Percentiles rank a stretch among this genome's conserved stretches.
phyloP scores from a whole-genome alignment of 1,140 invertebrate genomes.

The Aleiodes sp. region DNA sequence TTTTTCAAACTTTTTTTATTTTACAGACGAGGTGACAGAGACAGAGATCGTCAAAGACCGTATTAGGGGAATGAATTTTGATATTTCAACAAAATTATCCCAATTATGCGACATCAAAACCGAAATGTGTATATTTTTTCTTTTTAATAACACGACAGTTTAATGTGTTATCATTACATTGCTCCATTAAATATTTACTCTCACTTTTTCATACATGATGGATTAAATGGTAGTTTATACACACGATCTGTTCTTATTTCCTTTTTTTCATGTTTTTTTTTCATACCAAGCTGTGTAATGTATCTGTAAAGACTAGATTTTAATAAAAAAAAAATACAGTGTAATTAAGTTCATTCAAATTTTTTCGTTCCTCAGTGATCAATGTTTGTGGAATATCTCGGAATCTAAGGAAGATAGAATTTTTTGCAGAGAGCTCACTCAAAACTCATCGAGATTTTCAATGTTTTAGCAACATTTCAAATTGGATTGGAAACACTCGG shows the following conservation, averaged over 20 bases:
- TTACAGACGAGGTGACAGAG: slow-evolving; percentile 67
- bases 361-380: no score
- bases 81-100: neutral
- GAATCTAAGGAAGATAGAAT: no score
- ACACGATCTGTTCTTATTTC: slow-evolving; percentile 23
- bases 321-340: slow-evolving; percentile 42
- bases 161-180: slow-evolving; percentile 4
- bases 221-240: slow-evolving; percentile 26
- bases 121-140: slow-evolving; percentile 18
- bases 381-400: no score
- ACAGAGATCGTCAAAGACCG: slow-evolving; percentile 64
- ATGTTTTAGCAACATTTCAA: no score
- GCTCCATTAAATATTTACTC: slow-evolving; percentile 14
- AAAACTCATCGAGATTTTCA: slow-evolving; percentile 14
- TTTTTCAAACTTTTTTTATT: slow-evolving; percentile 35
- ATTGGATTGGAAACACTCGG: no score
- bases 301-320: slow-evolving; percentile 45
- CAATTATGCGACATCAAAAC: neutral
- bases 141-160: neutral
- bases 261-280: slow-evolving; percentile 37
- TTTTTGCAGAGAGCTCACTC: no score
- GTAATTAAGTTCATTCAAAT: neutral
- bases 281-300: slow-evolving; percentile 34
- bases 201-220: slow-evolving; percentile 43
- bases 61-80: slow-evolving; percentile 51